phyloP scores from a whole-genome alignment of 2,113 vertebrate species.

The Colinus virginianus region DNA sequence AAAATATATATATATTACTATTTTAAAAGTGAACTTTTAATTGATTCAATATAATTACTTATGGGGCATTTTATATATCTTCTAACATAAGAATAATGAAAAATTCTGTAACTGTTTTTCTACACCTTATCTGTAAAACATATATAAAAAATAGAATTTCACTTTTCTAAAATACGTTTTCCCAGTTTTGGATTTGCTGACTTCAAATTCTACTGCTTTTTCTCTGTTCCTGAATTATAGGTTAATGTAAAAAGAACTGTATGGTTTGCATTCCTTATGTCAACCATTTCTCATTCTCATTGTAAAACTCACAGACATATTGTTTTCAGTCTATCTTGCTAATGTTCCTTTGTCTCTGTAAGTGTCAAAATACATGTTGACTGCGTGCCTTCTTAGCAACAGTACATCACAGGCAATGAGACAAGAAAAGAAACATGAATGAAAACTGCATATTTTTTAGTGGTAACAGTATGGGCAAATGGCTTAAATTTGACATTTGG shows the following conservation, averaged over 20 bases:
- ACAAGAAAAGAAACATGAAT: not conserved
- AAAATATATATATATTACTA: accelerated
- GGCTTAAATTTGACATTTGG: not conserved
- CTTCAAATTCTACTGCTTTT: not conserved
- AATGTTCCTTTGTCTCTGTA: not conserved
- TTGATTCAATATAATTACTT: not conserved
- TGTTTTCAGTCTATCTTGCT: not conserved
- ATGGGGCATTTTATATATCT: not conserved
- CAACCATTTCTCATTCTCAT: not conserved
- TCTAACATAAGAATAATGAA: not conserved
- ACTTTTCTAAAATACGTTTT: not conserved
- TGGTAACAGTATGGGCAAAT: not conserved
- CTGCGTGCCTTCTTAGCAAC: not conserved
- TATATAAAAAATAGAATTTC: not conserved
- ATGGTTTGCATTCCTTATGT: not conserved
- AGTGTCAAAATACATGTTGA: not conserved
- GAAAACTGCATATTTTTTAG: not conserved
- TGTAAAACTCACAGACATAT: not conserved
- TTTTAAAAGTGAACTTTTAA: not conserved
- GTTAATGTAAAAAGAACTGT: not conserved
- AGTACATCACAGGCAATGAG: not conserved
- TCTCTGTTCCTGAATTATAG: not conserved
- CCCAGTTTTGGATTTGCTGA: not conserved
- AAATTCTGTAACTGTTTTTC: not conserved
- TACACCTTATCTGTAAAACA: not conserved